phyloP scores from a whole-genome alignment of 2,797 vertebrate genomes.

The Channallabes apus region DNA sequence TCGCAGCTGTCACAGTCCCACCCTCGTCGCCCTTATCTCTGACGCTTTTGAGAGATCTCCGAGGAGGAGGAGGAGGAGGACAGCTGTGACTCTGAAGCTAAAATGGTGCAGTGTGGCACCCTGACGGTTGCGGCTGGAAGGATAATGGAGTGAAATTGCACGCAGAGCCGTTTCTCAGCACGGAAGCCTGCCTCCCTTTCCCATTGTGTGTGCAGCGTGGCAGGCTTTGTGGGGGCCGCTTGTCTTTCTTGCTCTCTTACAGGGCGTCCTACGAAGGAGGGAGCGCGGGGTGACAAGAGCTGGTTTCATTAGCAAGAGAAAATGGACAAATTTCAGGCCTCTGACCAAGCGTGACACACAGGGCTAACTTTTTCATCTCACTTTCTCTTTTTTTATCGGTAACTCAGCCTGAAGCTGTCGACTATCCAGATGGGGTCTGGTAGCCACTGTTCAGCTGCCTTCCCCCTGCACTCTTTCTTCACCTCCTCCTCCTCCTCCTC shows the following conservation, averaged over 20 bases:
- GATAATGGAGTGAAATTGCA: constrained; percentile 68
- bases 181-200: constrained; percentile 49
- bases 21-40: constrained; percentile 46
- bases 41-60: constrained; percentile 47
- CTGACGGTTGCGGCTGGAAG: constrained; percentile 57
- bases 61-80: constrained; percentile 23
- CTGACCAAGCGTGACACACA: constrained; percentile 70
- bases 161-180: constrained; percentile 50
- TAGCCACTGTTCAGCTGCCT: constrained; percentile 64
- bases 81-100: constrained; percentile 51
- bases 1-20: constrained; percentile 29
- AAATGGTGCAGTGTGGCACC: constrained; percentile 64
- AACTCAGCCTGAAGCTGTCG: constrained; percentile 68
- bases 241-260: constrained; percentile 51
- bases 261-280: constrained; percentile 48
- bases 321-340: constrained; percentile 73
- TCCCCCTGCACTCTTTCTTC: constrained; percentile 2
- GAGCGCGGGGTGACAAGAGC: constrained; percentile 49
- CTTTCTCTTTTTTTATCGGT: constrained; percentile 55
- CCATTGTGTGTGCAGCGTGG: constrained; percentile 58
- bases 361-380: constrained; percentile 61
- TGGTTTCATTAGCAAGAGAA: constrained; percentile 69
- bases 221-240: constrained; percentile 65
- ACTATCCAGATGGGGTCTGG: constrained; percentile 70
- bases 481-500: background rate